phyloP scores from a whole-genome alignment of 2,113 vertebrate species.

The Dinomys branickii region DNA sequence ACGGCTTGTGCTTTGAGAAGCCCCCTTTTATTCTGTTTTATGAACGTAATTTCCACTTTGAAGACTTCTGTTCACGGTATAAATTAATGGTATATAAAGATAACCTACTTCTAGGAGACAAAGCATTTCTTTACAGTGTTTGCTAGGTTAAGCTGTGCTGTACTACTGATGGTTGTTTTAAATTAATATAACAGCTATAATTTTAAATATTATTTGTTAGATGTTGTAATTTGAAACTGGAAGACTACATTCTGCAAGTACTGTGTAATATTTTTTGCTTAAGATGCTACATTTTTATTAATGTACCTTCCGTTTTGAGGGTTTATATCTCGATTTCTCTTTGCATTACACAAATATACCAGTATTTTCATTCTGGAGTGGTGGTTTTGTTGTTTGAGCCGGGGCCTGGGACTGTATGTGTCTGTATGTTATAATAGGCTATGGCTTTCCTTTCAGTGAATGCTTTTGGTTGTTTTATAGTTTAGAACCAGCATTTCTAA shows the following conservation, averaged over 20 bases:
- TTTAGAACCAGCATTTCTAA: background rate
- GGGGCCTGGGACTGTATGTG: background rate
- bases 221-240: slow-evolving; percentile 67
- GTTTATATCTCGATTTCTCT: slow-evolving; percentile 82
- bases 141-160: slow-evolving; percentile 75
- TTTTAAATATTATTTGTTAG: slow-evolving; percentile 75
- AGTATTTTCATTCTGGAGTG: slow-evolving; percentile 81
- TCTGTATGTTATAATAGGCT: background rate
- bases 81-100: slow-evolving; percentile 69
- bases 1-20: slow-evolving; percentile 83
- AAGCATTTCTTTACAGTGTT: slow-evolving; percentile 78
- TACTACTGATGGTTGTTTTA: slow-evolving; percentile 72
- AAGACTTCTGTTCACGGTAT: slow-evolving; percentile 74
- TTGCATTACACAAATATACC: slow-evolving; percentile 83
- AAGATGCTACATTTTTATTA: slow-evolving; percentile 79
- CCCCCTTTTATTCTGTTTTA: slow-evolving; percentile 73
- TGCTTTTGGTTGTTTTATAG: background rate
- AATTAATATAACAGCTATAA: slow-evolving; percentile 72
- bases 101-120: slow-evolving; percentile 73
- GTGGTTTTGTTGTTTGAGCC: slow-evolving; percentile 13
- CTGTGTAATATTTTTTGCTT: slow-evolving; percentile 80
- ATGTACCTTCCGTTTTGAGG: slow-evolving; percentile 77
- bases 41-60: slow-evolving; percentile 78
- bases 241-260: slow-evolving; percentile 78
- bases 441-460: background rate